Base-by-base conservation (phyloP, 2,888 invertebrate genomes). In the Orchesellides sinensis region DNA sequence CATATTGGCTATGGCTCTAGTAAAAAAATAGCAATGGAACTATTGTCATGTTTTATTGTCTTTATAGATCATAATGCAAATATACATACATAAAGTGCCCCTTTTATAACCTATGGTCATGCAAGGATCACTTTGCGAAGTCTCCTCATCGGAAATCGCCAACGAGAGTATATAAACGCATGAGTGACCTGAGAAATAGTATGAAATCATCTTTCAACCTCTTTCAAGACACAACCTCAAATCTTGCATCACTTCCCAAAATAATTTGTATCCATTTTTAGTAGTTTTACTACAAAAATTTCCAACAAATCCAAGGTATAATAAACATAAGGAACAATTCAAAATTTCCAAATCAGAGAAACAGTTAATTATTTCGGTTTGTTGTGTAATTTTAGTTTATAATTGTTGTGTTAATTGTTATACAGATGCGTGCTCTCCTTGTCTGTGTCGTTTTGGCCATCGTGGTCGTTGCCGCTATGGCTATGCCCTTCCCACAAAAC, bases 401-500 rank as follows among this genome's bases (percentile, higher is more conserved):
- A 19, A 6, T 23, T 23, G 14, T 56, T 25, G 17, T 19, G 35
- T 14, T 69, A 21, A 49, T n/a, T n/a, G 12, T 49, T 49, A 8
- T 78, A 45, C 45, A 84, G 84, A 84, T 84, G 84, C 84, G 84
- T 78, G 68, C 84, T 68, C 65, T 74, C 32, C 8, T 78, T 54
- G 61, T 82, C 61, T 77, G 73, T 61, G 35, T 84, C 54, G 77
- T 84, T 73, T 70, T 84, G 69, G 82, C 82, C 52, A 25, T 73
- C n/a, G 56, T 74, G 47, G 75, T 84, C 54, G 77, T 78, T 23
- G 73, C 82, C 74, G 59, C 84, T 29, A 45, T 84, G 69, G 78
- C 84, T 35, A 59, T 75, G 49, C 84, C 84, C 61, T 73, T 35
- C 56, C 84, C 84, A 40, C 84, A 84, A 63, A 84, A 84, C 40